Evolutionary conservation across 2,888 invertebrate species (phyloP), one percentile per base, ranked within the genome.

Genomic region (Vanessa cardui): DNA sequence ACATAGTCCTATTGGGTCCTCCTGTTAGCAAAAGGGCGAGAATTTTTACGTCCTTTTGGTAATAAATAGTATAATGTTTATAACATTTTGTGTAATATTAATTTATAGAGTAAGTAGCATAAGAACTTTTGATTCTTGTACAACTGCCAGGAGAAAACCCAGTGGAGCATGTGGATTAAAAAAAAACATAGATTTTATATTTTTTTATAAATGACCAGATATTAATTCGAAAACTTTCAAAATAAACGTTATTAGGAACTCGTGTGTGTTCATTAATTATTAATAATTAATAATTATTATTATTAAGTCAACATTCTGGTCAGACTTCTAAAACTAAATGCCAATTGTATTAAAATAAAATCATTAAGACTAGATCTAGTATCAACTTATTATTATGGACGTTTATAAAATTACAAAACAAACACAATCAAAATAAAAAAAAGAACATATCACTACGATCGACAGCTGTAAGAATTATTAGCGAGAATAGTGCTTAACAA

Each of bases 361-460:
- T 72, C 69, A 62, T 70, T 72, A 78, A 58, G 82, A 84, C 83
- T 86, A 86, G 83, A 83, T 39, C 84, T 84, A 86, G 76, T 83
- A 80, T 73, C 76, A 75, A 70, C 54, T 54, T 70, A 59, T 49
- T 46, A 64, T 49, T 44, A 68, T 70, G 68, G 70, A 74, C 73
- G 77, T 79, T 77, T 15, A 49, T 33, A 58, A 58, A 62, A 61
- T 31, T 20, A 61, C 6, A 58, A 31, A 33, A 56, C 9, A 46
- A 45, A 54, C 39, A 54, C 31, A 45, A 45, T 47, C 6, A 39
- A 49, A 62, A 52, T 26, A 20, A 58, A 9, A 45, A 39, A n/a
- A n/a, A n/a, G n/a, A n/a, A n/a, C n/a, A n/a, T 50, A 62, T 52
- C 31, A 45, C 26, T 16, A 45, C 21, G 31, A 52, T 33, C 26